Evolutionary conservation across 2,888 invertebrate genomes (phyloP).

Genomic region (Phalera bucephala): DNA sequence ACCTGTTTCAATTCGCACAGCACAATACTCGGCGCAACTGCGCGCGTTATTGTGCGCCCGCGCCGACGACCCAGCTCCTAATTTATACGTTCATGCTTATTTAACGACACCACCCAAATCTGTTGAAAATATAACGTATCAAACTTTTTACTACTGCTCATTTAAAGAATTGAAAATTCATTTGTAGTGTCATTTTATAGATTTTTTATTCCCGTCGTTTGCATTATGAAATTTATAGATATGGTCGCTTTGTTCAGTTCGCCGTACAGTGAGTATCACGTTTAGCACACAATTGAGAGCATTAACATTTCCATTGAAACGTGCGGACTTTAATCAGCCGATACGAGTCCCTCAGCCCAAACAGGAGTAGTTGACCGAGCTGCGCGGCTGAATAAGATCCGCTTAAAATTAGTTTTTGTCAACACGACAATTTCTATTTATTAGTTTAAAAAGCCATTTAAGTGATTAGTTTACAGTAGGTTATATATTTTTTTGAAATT

Average conservation of each 20-base stretch:
- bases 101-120: slow-evolving; percentile 61
- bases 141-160: slow-evolving; percentile 55
- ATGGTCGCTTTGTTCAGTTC: slow-evolving; percentile 61
- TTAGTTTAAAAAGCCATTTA: slow-evolving; percentile 19
- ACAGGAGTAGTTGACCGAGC: slow-evolving; percentile 33
- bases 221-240: slow-evolving; percentile 67
- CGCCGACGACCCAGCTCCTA: slow-evolving; percentile 58
- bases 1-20: slow-evolving; percentile 81
- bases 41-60: slow-evolving; percentile 58
- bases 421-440: slow-evolving; percentile 14
- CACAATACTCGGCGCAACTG: slow-evolving; percentile 58
- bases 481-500: slow-evolving; percentile 42
- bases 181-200: slow-evolving; percentile 55
- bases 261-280: slow-evolving; percentile 60
- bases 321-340: slow-evolving; percentile 52
- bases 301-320: slow-evolving; percentile 75
- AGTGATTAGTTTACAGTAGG: slow-evolving; percentile 37
- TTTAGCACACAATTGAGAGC: slow-evolving; percentile 74
- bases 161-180: slow-evolving; percentile 66
- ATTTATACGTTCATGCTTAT: slow-evolving; percentile 80
- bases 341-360: slow-evolving; percentile 48
- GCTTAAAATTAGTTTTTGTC: slow-evolving; percentile 21
- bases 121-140: slow-evolving; percentile 54
- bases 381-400: slow-evolving; percentile 22
- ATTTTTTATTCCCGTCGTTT: slow-evolving; percentile 54